A percentile compares a stretch with the other conserved stretches of the same genome.
Conservation (phyloP, 2,888 invertebrate genomes). For the Rapana venosa region DNA sequence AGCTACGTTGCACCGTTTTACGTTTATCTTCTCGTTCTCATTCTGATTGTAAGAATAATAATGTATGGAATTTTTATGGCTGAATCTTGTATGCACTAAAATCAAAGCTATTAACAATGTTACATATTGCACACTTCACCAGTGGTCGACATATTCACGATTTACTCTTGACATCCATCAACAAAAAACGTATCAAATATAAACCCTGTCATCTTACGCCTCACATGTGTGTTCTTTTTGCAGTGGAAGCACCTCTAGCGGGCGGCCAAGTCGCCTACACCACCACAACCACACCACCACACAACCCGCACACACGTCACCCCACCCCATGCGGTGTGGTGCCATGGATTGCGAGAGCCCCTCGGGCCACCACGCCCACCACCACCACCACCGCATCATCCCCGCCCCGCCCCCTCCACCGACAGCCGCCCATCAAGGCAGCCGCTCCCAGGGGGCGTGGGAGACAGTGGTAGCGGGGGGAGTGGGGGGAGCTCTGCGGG, state of each 20-base stretch:
- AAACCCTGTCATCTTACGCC: too few species aligned
- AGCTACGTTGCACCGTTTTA: too few species aligned
- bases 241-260: slow-evolving; percentile 69
- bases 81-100: too few species aligned
- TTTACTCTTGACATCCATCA: too few species aligned
- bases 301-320: slow-evolving; percentile 67
- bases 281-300: slow-evolving; percentile 73
- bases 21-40: too few species aligned
- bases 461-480: neutral
- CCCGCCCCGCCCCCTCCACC: slow-evolving; percentile 44
- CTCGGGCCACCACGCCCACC: slow-evolving; percentile 31
- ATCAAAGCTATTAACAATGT: too few species aligned
- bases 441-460: neutral
- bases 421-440: slow-evolving; percentile 11
- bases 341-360: slow-evolving; percentile 72
- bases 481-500: slow-evolving; percentile 8
- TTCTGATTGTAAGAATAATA: too few species aligned
- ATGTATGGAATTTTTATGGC: too few species aligned
- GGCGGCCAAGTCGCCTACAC: slow-evolving; percentile 77
- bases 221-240: too few species aligned
- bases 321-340: slow-evolving; percentile 47
- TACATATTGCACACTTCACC: too few species aligned
- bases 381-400: slow-evolving; percentile 42
- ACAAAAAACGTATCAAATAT: too few species aligned
- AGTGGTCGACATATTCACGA: too few species aligned